Evolutionary conservation across 2,113 vertebrate species (phyloP).

Genomic region (Sterna hirundo): DNA sequence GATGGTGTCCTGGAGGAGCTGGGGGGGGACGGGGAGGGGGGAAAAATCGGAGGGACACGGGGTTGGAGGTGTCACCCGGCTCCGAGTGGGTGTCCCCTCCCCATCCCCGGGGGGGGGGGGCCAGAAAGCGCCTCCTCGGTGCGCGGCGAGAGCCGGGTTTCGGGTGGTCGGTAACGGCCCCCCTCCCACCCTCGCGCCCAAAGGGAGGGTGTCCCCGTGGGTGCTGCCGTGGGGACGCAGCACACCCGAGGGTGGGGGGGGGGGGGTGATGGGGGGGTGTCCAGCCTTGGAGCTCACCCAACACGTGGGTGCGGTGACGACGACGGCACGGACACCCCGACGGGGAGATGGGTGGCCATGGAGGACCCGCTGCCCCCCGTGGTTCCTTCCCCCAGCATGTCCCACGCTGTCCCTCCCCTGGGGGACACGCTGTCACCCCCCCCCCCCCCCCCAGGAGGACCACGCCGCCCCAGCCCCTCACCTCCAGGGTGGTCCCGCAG

Average conservation of each 20-base stretch:
- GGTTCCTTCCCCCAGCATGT: background rate
- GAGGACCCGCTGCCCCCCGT: background rate
- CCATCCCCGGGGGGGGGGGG: background rate
- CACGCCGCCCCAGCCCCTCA: background rate
- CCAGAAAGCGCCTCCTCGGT: background rate
- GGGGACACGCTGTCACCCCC: fast-evolving
- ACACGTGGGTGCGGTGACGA: too few relatives aligned
- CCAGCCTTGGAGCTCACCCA: too few relatives aligned
- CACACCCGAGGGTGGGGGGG: too few relatives aligned
- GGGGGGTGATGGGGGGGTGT: too few relatives aligned
- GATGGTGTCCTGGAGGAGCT: background rate
- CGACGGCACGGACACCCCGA: fast-evolving
- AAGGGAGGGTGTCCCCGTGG: background rate
- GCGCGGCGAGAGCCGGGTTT: fast-evolving
- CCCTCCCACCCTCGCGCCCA: background rate
- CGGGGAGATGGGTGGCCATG: too few relatives aligned
- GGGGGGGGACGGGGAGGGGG: fast-evolving
- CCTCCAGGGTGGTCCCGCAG: background rate
- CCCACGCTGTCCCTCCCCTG: fast-evolving
- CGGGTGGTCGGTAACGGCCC: fast-evolving
- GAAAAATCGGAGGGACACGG: fast-evolving
- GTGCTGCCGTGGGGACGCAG: background rate
- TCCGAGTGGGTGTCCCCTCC: fast-evolving
- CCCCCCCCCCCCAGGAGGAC: fast-evolving
- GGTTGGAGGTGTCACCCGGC: background rate